Evolutionary conservation across 1,140 invertebrate genomes (phyloP).

Genomic region (Onthophagus taurus): DNA sequence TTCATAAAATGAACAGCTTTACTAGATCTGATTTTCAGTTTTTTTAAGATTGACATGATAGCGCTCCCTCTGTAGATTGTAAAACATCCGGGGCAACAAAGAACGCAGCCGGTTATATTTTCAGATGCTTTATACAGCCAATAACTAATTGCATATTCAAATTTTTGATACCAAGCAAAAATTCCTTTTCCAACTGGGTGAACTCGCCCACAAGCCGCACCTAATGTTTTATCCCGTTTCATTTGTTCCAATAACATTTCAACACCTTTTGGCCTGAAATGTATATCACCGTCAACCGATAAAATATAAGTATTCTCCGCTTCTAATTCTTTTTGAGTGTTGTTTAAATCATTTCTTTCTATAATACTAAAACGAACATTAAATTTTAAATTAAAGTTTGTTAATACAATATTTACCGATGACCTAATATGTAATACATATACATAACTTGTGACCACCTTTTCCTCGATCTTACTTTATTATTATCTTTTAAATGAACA

Average conservation of each 20-base stretch:
- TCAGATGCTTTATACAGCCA: too few species aligned
- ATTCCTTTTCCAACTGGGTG: constrained; percentile 82
- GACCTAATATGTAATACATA: constrained; percentile 86
- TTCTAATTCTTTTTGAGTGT: constrained; percentile 57
- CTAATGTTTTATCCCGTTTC: constrained; percentile 81
- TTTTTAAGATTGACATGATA: too few species aligned
- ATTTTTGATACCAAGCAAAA: constrained; percentile 91
- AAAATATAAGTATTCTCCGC: constrained; percentile 84
- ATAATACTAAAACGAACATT: too few species aligned
- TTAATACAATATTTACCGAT: too few species aligned
- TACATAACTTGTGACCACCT: constrained; percentile 87
- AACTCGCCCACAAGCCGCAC: constrained; percentile 86
- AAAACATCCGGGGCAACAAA: too few species aligned
- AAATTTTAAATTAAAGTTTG: too few species aligned
- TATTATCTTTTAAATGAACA: constrained; percentile 82
- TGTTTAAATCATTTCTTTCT: constrained; percentile 52
- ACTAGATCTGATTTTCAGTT: too few species aligned
- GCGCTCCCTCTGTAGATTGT: too few species aligned
- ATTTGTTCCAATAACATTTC: constrained; percentile 79
- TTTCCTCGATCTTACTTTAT: constrained; percentile 77
- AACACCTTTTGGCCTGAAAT: constrained; percentile 81
- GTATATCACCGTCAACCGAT: constrained; percentile 89
- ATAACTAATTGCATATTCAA: constrained; percentile 89
- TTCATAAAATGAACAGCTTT: too few species aligned
- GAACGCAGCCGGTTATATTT: too few species aligned